Conservation (phyloP, 1,140 invertebrate genomes). For the Armadillidium nasatum region DNA sequence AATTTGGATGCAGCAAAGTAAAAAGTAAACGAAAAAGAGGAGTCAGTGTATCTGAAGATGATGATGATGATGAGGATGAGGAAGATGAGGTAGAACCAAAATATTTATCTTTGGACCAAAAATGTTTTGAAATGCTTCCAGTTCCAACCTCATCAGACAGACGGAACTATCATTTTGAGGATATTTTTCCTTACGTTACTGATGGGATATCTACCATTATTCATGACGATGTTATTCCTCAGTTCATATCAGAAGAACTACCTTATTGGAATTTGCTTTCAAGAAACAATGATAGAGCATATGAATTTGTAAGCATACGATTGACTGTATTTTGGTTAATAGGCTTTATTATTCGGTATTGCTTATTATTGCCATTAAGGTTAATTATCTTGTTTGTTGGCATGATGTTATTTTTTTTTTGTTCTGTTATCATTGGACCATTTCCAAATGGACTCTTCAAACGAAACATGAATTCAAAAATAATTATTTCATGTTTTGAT, state of each 20-base stretch:
- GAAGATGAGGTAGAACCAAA: slow-evolving; percentile 16
- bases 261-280: slow-evolving; percentile 39
- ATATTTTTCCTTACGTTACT: slow-evolving; percentile 7
- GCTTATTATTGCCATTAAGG: slow-evolving; percentile 76
- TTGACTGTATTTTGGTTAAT: slow-evolving; percentile 85
- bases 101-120: neutral
- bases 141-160: too few species aligned
- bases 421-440: slow-evolving; percentile 75
- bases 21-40: slow-evolving; percentile 24
- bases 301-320: slow-evolving; percentile 85
- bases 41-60: slow-evolving; percentile 17
- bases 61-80: slow-evolving; percentile 1
- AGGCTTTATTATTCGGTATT: slow-evolving; percentile 82
- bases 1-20: slow-evolving; percentile 34
- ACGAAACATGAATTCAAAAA: slow-evolving; percentile 67
- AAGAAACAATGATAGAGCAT: slow-evolving; percentile 49
- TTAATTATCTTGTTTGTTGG: slow-evolving; percentile 67
- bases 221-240: slow-evolving; percentile 34
- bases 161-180: too few species aligned
- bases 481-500: slow-evolving; percentile 82
- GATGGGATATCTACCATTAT: slow-evolving; percentile 39
- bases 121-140: too few species aligned
- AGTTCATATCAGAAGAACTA: slow-evolving; percentile 39
- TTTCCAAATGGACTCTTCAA: slow-evolving; percentile 70
- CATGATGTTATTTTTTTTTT: slow-evolving; percentile 59